Conservation (phyloP, 1,140 invertebrate species). For the Venustaconcha ellipsiformis region DNA sequence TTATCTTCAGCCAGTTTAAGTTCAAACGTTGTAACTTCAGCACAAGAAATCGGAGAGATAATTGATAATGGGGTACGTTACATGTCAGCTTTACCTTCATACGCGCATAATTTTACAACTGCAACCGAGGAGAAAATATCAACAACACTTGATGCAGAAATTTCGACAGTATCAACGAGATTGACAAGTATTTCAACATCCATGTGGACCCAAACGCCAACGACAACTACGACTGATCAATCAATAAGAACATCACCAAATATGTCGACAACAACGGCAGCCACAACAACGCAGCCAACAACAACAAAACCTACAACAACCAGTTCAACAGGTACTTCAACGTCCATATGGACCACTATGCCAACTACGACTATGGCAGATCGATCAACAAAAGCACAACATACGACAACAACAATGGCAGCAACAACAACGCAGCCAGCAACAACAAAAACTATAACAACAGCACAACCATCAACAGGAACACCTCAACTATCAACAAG, state of each 20-base stretch:
- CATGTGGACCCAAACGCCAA: not conserved
- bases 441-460: not conserved
- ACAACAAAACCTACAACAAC: slow-evolving; percentile 2
- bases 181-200: not conserved
- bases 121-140: not conserved
- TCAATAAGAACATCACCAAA: not conserved
- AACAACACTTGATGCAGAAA: not conserved
- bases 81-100: not conserved
- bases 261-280: not conserved
- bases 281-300: not conserved
- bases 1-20: no score
- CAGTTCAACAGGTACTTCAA: not conserved
- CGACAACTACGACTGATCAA: not conserved
- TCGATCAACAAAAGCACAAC: not conserved
- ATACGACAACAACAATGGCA: not conserved
- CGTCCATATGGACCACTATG: not conserved
- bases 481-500: not conserved
- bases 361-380: not conserved
- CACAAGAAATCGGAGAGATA: no score
- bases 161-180: not conserved
- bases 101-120: not conserved
- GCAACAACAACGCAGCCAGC: not conserved
- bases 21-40: no score
- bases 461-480: not conserved
- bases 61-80: no score